Conservation (phyloP, 2,113 vertebrate genomes). For the Arizona elegans region DNA sequence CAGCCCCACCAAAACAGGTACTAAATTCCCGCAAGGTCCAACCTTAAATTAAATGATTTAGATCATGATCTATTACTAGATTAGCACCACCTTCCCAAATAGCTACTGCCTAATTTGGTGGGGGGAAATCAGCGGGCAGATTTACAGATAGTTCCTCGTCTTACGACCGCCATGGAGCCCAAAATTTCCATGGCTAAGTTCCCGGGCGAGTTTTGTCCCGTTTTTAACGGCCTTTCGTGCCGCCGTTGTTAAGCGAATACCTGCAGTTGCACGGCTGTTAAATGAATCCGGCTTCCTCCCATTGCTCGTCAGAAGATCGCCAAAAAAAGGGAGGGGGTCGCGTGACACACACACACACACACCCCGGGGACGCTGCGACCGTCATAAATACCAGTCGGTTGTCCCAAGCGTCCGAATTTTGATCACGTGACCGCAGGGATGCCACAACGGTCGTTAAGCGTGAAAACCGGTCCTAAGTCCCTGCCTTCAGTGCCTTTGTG, state of each 20-base stretch:
- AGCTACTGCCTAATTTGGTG: no score
- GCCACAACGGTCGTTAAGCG: neutral
- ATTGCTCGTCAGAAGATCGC: no score
- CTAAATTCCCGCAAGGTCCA: neutral
- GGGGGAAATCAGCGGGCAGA: no score
- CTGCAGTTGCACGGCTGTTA: neutral
- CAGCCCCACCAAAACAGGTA: slow-evolving; percentile 85
- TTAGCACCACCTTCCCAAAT: no score
- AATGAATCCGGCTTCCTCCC: neutral
- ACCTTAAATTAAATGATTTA: no score
- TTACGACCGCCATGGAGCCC: neutral
- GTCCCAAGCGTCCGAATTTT: no score
- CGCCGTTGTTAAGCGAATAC: no score
- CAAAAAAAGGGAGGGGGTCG: no score
- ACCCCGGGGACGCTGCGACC: no score
- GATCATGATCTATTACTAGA: no score
- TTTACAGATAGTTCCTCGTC: neutral
- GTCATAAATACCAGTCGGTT: neutral
- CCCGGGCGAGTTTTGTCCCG: neutral
- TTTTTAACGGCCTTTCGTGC: neutral
- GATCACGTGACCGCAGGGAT: no score
- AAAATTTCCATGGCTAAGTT: neutral
- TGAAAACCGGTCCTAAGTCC: neutral
- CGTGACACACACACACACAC: no score
- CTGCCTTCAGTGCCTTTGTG: neutral